phyloP scores from a whole-genome alignment of 2,113 vertebrate species.

The Colinus virginianus region DNA sequence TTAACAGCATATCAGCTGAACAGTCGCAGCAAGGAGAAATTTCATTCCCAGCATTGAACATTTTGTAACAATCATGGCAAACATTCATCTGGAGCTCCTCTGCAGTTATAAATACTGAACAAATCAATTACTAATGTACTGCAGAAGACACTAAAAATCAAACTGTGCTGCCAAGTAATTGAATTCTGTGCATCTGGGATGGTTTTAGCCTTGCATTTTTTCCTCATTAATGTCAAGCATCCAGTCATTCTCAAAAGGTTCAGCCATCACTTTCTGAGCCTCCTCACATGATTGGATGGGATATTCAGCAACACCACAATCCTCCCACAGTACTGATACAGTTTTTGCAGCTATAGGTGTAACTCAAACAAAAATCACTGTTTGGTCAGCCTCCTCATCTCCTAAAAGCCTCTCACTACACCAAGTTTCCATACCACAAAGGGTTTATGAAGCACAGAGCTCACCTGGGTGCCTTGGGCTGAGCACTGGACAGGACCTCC shows the following conservation, averaged over 20 bases:
- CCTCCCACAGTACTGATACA: background rate
- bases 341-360: background rate
- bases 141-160: conserved; percentile 49
- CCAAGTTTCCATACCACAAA: background rate
- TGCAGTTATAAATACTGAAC: conserved; percentile 37
- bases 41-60: conserved; percentile 35
- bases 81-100: conserved; percentile 36
- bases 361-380: background rate
- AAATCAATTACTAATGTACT: conserved; percentile 58
- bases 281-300: background rate
- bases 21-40: conserved; percentile 52
- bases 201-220: conserved; percentile 33
- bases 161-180: conserved; percentile 8
- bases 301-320: background rate
- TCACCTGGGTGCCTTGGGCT: accelerated
- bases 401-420: background rate
- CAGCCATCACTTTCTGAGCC: background rate
- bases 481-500: background rate
- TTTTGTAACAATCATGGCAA: conserved; percentile 50
- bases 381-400: background rate
- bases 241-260: background rate
- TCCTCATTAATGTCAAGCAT: conserved; percentile 27
- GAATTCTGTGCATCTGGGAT: conserved; percentile 39
- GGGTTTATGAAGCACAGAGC: background rate
- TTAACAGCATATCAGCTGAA: conserved; percentile 22